These are phyloP conservation scores for Leptodactylus fallax DNA, from an alignment of 2,797 vertebrate species.

Conservation along the genomic window DNA sequence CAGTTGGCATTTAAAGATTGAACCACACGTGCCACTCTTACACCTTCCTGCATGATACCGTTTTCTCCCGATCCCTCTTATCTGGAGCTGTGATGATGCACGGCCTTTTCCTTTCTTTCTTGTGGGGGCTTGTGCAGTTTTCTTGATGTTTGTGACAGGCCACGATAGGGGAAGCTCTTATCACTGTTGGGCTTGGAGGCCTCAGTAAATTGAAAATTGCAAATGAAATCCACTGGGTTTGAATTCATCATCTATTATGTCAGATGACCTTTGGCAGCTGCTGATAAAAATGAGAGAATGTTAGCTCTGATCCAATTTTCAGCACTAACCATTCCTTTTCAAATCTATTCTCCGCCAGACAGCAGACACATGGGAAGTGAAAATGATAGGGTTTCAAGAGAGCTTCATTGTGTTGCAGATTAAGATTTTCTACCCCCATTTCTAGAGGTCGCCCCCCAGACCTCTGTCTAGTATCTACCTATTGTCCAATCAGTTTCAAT, in stretches of 20 bases:
- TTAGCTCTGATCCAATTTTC: conserved; percentile 99
- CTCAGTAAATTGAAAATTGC: conserved; percentile 99
- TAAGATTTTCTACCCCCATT: conserved; percentile 98
- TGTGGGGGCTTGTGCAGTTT: conserved; percentile 86
- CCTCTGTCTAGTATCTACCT: conserved; percentile 90
- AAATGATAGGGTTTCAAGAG: conserved; percentile 99
- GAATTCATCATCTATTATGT: conserved; percentile 99
- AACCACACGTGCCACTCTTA: conserved; percentile 78
- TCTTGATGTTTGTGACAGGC: conserved; percentile 98
- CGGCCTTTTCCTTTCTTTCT: conserved; percentile 83
- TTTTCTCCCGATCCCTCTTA: conserved; percentile 82
- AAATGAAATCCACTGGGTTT: conserved; percentile 98
- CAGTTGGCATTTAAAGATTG: conserved; percentile 82
- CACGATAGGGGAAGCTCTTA: conserved; percentile 98
- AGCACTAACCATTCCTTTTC: conserved; percentile 90
- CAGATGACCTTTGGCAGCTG: conserved; percentile 98
- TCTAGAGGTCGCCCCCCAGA: conserved; percentile 87
- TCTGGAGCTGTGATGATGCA: conserved; percentile 84
- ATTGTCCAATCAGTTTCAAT: conserved; percentile 96
- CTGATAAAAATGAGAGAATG: conserved; percentile 99
- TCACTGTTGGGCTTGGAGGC: conserved; percentile 88
- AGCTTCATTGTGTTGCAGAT: conserved; percentile 97
- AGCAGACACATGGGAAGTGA: conserved; percentile 91
- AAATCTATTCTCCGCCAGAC: conserved; percentile 91
- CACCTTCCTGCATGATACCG: conserved; percentile 78